Evolutionary conservation across 2,888 invertebrate genomes (phyloP), one percentile per base, ranked within the genome.

Genomic region (Mesorhabditis spiculigera): DNA sequence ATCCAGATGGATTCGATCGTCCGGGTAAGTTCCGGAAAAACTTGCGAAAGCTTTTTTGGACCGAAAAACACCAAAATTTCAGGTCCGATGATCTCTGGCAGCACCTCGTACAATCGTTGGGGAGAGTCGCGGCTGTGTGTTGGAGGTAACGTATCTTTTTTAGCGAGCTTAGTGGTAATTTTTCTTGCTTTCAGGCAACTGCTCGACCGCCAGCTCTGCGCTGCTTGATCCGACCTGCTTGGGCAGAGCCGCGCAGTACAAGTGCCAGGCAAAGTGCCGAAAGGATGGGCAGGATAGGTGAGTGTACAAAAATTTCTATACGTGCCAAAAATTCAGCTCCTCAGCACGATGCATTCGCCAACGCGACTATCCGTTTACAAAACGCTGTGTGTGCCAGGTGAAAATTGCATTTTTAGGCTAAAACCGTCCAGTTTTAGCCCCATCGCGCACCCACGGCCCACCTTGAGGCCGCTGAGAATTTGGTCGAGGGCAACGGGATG

Each of bases 321-420:
- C 8, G 4, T 13, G 41, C 5, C 45, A 13, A 5, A 45, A 43
- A 10, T 75, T 28, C 66, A 79, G 77, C 50, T 66, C 65, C 16
- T 71, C 71, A 8, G 76, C 78, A 0, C 68, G 74, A 5, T 79
- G 79, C 70, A 63, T 79, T 4, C 73, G 77, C 2, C 77, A 79
- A 72, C 43, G 68, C 13, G 78, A 77, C n/a, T 75, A 74, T 68
- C 77, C 77, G 6, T 69, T 76, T 28, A 65, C 70, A 41, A 77
- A 76, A 67, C 71, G 74, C 42, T 79, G 79, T 66, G 73, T 79
- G n/a, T 79, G 79, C 65, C 74, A 74, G 43, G 72, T 76, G 5
- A 67, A 77, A 69, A 66, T 75, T 67, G 62, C 75, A 4, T 75
- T 75, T 16, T 66, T 71, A 4, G 66, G 67, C 41, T 28, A 65